These are phyloP conservation scores for Mystacornis crossleyi DNA, from an alignment of 2,113 vertebrate species.

Conservation along the genomic window DNA sequence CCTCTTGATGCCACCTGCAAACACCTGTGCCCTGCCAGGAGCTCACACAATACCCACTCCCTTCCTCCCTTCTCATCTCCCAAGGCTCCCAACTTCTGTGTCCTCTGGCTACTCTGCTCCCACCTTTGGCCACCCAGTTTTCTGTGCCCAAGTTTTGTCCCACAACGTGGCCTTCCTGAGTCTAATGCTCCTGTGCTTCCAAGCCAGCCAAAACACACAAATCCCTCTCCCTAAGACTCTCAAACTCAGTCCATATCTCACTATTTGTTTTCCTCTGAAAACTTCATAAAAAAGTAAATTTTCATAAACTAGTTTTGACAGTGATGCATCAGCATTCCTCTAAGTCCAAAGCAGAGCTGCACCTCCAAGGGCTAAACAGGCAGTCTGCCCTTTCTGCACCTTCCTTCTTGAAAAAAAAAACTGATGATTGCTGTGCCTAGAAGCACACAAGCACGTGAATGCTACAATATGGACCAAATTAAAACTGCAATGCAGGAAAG, in stretches of 20 bases:
- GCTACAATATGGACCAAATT: neutral
- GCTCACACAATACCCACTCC: neutral
- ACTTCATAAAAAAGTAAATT: neutral
- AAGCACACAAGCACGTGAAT: neutral
- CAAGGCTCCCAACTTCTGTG: neutral
- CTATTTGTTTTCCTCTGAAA: neutral
- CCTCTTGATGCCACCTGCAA: neutral
- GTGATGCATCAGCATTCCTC: neutral
- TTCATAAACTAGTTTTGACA: neutral
- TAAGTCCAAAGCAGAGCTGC: neutral
- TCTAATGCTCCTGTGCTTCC: neutral
- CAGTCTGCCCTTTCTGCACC: neutral
- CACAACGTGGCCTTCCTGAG: rapidly evolving
- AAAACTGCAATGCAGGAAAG: neutral
- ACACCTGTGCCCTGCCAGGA: neutral
- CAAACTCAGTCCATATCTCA: neutral
- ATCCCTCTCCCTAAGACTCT: neutral
- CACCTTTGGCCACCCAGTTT: neutral
- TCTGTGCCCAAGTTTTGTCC: neutral
- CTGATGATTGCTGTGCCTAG: neutral
- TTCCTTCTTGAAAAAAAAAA: neutral
- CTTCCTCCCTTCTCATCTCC: neutral
- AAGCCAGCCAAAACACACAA: neutral
- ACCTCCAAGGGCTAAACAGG: neutral
- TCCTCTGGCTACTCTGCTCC: neutral